Evolutionary conservation across 2,797 vertebrate genomes (phyloP).

Genomic region (Brachyalestes nurse): DNA sequence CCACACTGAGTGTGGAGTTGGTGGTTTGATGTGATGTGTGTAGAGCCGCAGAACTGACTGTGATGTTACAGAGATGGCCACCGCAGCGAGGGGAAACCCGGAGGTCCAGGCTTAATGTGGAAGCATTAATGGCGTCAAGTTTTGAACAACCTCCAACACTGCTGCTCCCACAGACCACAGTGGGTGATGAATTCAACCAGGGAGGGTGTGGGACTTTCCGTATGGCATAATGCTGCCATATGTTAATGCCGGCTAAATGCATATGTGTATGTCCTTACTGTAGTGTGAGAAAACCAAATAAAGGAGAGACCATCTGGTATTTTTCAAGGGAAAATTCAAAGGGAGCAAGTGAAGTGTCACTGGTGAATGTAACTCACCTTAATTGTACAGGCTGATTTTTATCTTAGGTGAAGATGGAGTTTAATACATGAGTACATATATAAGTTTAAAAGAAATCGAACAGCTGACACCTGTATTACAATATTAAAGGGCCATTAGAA

Average conservation of each 20-base stretch:
- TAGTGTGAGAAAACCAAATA: neutral
- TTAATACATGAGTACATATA: neutral
- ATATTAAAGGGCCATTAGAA: neutral
- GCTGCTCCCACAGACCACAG: slow-evolving; percentile 36
- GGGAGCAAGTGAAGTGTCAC: neutral
- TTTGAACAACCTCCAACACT: slow-evolving; percentile 25
- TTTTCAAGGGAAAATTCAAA: neutral
- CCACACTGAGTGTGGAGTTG: neutral
- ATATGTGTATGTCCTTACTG: neutral
- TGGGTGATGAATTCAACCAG: neutral
- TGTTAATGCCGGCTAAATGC: slow-evolving; percentile 21
- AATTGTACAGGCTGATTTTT: neutral
- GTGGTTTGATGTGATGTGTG: slow-evolving; percentile 25
- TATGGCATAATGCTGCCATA: slow-evolving; percentile 34
- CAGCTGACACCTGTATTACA: neutral
- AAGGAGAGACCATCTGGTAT: neutral
- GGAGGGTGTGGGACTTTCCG: slow-evolving; percentile 26
- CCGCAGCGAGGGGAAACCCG: slow-evolving; percentile 35
- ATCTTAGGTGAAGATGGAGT: neutral
- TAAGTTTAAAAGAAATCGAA: neutral
- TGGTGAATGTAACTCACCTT: neutral
- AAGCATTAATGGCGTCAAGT: slow-evolving; percentile 28
- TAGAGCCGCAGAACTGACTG: slow-evolving; percentile 23
- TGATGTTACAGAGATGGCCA: slow-evolving; percentile 19
- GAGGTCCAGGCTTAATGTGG: slow-evolving; percentile 52